Percentiles rank a stretch among this genome's conserved stretches.
These are phyloP conservation scores for Acanthococcus lagerstroemiae DNA, from an alignment of 2,888 invertebrate genomes.

Conservation along the genomic window DNA sequence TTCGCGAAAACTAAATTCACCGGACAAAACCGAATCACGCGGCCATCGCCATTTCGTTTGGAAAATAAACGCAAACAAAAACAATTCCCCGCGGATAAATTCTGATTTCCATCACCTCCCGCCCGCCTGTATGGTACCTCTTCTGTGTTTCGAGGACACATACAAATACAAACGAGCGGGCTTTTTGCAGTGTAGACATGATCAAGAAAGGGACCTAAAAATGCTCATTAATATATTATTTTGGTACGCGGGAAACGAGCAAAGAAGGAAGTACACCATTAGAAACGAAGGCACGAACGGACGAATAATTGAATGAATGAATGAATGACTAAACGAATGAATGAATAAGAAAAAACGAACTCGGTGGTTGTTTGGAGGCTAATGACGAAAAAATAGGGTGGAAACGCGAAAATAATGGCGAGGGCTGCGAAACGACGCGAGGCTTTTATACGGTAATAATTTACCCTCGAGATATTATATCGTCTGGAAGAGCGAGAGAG, in stretches of 20 bases:
- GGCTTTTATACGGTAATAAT: conserved; percentile 19
- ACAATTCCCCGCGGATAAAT: too few relatives aligned
- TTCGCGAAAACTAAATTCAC: too few relatives aligned
- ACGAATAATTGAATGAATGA: neutral
- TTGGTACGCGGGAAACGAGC: neutral
- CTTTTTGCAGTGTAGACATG: too few relatives aligned
- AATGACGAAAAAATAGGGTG: conserved; percentile 23
- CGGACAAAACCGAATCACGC: too few relatives aligned
- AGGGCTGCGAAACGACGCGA: conserved; percentile 8
- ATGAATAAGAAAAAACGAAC: neutral
- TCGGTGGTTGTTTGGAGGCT: conserved; percentile 22
- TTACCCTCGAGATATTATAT: conserved; percentile 29
- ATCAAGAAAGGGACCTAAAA: too few relatives aligned
- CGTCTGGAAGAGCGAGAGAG: conserved; percentile 10
- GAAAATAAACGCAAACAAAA: too few relatives aligned
- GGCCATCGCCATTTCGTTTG: too few relatives aligned
- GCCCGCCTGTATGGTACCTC: too few relatives aligned
- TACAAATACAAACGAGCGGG: too few relatives aligned
- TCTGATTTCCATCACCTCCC: too few relatives aligned
- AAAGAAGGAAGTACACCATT: neutral
- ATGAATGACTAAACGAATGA: neutral
- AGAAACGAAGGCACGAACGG: neutral
- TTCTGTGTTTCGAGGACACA: too few relatives aligned
- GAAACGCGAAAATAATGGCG: conserved; percentile 27
- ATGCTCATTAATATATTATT: too few relatives aligned